These are phyloP conservation scores for Denticeps clupeoides DNA, from an alignment of 2,797 vertebrate genomes.

Conservation along the genomic window DNA sequence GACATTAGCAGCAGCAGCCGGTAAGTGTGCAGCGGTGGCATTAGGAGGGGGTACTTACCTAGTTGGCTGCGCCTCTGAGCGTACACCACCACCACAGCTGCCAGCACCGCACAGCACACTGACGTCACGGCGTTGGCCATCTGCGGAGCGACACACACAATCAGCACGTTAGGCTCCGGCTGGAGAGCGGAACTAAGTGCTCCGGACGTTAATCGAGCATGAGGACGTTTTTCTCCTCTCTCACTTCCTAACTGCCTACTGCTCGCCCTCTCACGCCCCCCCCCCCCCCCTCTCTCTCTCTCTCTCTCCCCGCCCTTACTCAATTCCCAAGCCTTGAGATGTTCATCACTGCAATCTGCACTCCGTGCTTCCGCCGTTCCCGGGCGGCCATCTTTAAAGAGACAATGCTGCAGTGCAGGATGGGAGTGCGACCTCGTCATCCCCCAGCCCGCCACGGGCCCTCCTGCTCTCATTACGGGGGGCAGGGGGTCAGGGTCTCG, in stretches of 20 bases:
- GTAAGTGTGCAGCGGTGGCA: too few species aligned
- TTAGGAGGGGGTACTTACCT: slow-evolving; percentile 65
- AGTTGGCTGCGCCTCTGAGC: slow-evolving; percentile 84
- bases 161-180: slow-evolving; percentile 20
- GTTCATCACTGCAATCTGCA: neutral
- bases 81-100: slow-evolving; percentile 75
- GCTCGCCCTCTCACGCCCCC: too few species aligned
- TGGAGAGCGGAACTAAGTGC: slow-evolving; percentile 17
- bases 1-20: too few species aligned
- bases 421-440: too few species aligned
- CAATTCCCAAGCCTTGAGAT: slow-evolving; percentile 15
- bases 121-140: slow-evolving; percentile 87
- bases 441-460: too few species aligned
- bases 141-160: slow-evolving; percentile 61
- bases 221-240: slow-evolving; percentile 22
- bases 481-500: too few species aligned
- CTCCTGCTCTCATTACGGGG: too few species aligned
- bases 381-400: neutral
- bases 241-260: too few species aligned
- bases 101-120: slow-evolving; percentile 82
- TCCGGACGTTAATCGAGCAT: slow-evolving; percentile 25
- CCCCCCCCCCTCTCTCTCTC: neutral
- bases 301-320: neutral
- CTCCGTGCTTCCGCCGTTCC: neutral
- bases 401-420: neutral